Evolutionary conservation across 1,140 invertebrate genomes (phyloP).

Genomic region (Aphis craccivora): DNA sequence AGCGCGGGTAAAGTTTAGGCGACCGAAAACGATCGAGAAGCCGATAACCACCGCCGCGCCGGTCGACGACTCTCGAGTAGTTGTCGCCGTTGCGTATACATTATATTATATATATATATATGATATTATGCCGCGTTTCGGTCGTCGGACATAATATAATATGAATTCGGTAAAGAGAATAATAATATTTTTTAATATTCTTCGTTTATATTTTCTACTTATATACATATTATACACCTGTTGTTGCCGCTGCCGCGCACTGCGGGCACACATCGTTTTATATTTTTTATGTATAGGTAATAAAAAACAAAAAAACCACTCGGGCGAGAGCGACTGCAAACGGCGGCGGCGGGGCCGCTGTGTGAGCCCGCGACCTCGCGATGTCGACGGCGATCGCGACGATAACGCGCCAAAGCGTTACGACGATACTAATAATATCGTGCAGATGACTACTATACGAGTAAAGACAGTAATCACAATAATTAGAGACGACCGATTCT

Average conservation of each 20-base stretch:
- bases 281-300: background rate
- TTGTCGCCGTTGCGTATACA: background rate
- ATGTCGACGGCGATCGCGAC: background rate
- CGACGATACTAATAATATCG: background rate
- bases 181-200: background rate
- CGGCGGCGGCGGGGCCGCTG: too few species aligned
- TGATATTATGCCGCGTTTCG: background rate
- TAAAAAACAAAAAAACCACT: background rate
- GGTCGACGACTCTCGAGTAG: constrained; percentile 25
- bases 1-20: background rate
- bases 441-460: too few species aligned
- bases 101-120: background rate
- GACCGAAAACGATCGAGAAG: constrained; percentile 18
- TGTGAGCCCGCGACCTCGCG: too few species aligned
- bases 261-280: too few species aligned
- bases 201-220: background rate
- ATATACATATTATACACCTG: too few species aligned
- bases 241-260: too few species aligned
- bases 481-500: too few species aligned
- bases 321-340: background rate
- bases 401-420: background rate
- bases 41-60: background rate
- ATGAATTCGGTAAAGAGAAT: background rate
- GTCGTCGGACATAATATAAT: background rate
- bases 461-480: too few species aligned